Evolutionary conservation across 2,113 vertebrate species (phyloP), one percentile per base, ranked within the genome.

Genomic region (Astatoreochromis straeleni): DNA sequence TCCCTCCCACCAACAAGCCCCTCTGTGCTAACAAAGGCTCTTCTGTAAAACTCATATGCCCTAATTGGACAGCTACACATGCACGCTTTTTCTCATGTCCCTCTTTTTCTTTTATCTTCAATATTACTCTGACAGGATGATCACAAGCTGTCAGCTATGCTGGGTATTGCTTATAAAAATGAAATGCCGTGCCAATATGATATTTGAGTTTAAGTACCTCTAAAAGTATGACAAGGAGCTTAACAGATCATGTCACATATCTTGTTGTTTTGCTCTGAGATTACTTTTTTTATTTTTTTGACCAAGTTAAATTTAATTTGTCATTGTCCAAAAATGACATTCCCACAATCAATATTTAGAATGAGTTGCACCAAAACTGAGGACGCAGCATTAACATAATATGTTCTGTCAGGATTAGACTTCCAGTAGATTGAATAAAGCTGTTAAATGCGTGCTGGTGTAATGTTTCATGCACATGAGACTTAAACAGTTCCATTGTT

Each of bases 61-160:
- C 91, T 93, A 88, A 91, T 93, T 92, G 90, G 84, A 90, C 81
- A 29, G 80, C 53, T 85, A 82, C 47, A 84, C 89, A 84, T 81
- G 26, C 82, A 78, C 10, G 16, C 40, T 26, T 24, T 68, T 51
- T 40, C 51, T 57, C 53, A 21, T 70, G 70, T 42, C 35, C 7
- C 24, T 38, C 40, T 73, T 87, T 82, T 42, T 86, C 65, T 80
- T 57, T 35, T 87, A 17, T 84, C 70, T 84, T 57, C 29, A 68
- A 17, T 60, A 68, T 78, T 58, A 82, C 31, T 68, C 42, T 53
- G 47, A 53, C 47, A 38, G 51, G 13, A 82, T 5, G 5, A 42
- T 42, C 79, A 81, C 35, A 26, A 57, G 21, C 54, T 29, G 9
- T 42, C 53, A 58, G 33, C 38, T 58, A 78, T 78, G 26, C 79